Base-by-base conservation (phyloP, 2,797 vertebrate species). In the Oryzias sinensis region DNA sequence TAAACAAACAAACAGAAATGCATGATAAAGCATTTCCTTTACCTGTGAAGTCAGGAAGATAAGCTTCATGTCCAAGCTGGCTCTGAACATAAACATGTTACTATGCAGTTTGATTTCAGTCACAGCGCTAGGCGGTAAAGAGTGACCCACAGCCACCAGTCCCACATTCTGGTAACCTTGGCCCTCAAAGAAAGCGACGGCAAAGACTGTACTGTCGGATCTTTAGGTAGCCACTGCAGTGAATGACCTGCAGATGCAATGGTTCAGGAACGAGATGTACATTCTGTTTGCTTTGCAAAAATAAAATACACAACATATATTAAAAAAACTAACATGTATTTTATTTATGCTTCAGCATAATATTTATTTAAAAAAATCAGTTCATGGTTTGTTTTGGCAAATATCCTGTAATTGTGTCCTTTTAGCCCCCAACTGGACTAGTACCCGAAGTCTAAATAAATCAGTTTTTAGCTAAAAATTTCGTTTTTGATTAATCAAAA, bases 51-150 rank as follows among this genome's bases (percentile, higher is more conserved):
- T 98, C 49, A 99, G 88, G 81, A 99, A 99, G 82, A 99, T 99
- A 77, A 99, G 96, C 78, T 99, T 99, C 96, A 99, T 98, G 83
- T 99, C 97, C 72, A 99, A 86, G 61, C 96, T 98, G 87, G 97
- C 97, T 49, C 97, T 91, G 84, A 99, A 99, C 97, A 99, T 99
- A 72, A 99, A 99, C 97, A 99, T 99, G 84, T 99, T 99, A 81
- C 97, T 98, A 88, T 99, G 96, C 22, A 99, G 93, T 73, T 99
- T 99, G 88, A 99, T 99, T 79, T 99, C 97, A 0, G 97, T 99
- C 62, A 99, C 96, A 0, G 97, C 97, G 24, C 97, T 98, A 62
- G 97, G 97, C 0, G 97, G 97, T 57, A 99, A 87, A 0, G 97
- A 99, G 87, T 99, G 97, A 49, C 97, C 97, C 74, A 99, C 97